Base-by-base conservation (phyloP, 2,113 vertebrate genomes). In the Montifringilla adamsi region DNA sequence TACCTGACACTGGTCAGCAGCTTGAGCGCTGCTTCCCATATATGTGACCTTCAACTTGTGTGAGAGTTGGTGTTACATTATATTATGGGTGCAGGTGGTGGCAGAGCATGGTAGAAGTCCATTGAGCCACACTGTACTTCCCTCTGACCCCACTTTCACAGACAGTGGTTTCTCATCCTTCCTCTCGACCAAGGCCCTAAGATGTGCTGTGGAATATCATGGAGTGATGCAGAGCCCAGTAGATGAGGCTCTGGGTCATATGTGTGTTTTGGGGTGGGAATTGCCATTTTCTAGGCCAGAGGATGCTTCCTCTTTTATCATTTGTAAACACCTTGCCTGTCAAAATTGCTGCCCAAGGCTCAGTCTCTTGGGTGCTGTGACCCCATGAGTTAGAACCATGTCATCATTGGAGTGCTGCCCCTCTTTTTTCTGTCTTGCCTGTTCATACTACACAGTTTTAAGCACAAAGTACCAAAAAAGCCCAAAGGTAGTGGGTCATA, bases 11-110 rank as follows among this genome's bases (percentile, higher is more conserved):
- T 58, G 46, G 46, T 69, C 44, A 73, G 67, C 77, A 60, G 30
- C 17, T 75, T 0, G 0, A 63, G 39, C 27, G 11, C 26, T 33
- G 37, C 21, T 73, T 7, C 86, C 60, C 24, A 4, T 3, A 1
- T 24, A 13, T 16, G 30, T 74, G 46, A 84, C 18, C 46, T 74
- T 80, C 76, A 73, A 10, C 30, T 8, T 44, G 22, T 39, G 28
- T 0, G 2, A 79, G 58, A 75, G 27, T 11, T 60, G 49, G 22
- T 2, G 1, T 74, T 62, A 14, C 5, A 11, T 7, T 41, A 1
- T 33, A 4, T 80, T 53, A 13, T 0, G 2, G 30, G 30, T 63
- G 27, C 4, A 3, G 37, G 13, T 58, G 63, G 28, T n/a, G 27
- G 33, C 2, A 6, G 68, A 68, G 15, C 5, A 7, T 21, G 18